Base-by-base conservation (phyloP, 2,888 invertebrate species). In the Drosophila gaucha region DNA sequence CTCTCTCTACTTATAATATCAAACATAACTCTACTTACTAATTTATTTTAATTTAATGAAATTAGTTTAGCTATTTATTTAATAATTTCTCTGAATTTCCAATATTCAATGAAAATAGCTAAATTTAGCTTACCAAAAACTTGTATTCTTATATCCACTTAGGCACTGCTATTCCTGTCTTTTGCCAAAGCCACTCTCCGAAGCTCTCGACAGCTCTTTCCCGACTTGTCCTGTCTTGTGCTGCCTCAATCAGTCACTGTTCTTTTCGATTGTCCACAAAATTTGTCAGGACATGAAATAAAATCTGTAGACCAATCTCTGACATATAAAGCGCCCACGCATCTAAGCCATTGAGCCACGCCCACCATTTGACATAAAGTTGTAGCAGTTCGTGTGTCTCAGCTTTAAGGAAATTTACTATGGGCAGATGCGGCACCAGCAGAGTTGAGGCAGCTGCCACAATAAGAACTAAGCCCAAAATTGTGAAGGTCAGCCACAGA, bases 401-500 rank as follows among this genome's bases (percentile, higher is more conserved):
- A 18, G 49, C 52, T 74, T 74, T 59, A 52, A 65, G 36, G n/a
- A n/a, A n/a, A n/a, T n/a, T n/a, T n/a, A n/a, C n/a, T n/a, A n/a
- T n/a, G n/a, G n/a, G n/a, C n/a, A n/a, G n/a, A n/a, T n/a, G n/a
- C n/a, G n/a, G n/a, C n/a, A n/a, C 18, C 20, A 5, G 8, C 46
- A 33, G 35, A 22, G 35, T 9, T 30, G 30, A 36, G 70, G 58
- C 59, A 64, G 59, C 59, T 54, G 63, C 26, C 47, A 24, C 75
- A 75, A 63, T 71, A 57, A 36, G 71, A 77, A 71, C 63, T 77
- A 69, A 67, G 69, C 78, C 86, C 71, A 44, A 74, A 68, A 78
- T 72, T 71, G 67, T 63, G 78, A 85, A 82, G 88, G 82, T 82
- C 88, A 85, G 56, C 88, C 86, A 57, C 78, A 78, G 58, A 54